Base-by-base conservation (phyloP, 2,888 invertebrate species). In the Theretra japonica region DNA sequence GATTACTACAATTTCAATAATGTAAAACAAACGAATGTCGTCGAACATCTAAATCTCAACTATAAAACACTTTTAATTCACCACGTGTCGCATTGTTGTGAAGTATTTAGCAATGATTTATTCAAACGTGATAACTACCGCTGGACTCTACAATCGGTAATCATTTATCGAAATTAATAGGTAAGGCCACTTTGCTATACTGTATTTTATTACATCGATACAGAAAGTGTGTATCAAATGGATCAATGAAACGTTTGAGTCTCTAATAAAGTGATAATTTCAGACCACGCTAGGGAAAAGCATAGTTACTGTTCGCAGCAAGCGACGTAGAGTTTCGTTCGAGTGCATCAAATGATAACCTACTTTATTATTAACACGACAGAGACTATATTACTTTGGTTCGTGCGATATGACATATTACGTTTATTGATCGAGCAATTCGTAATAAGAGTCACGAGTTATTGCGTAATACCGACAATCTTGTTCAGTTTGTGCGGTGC, bases 391-490 rank as follows among this genome's bases (percentile, higher is more conserved):
- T 86, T 88, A 70, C 80, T 81, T 79, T 78, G 79, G 73, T 75
- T 73, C 74, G 74, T 75, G 73, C 73, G 75, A 78, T 78, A 81
- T 76, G 75, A 86, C 82, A 87, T 94, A 79, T 79, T 78, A 83
- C 90, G 84, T 90, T 90, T 87, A 82, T 84, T 85, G 82, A 82
- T 81, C 77, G 82, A 84, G 82, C 75, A 79, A 81, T 78, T 84
- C 77, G 86, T 91, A 90, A 92, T 88, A 88, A 88, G 88, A 93
- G 91, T 94, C 94, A 94, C 94, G 94, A 93, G 94, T 87, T 89
- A 86, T 94, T 94, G 84, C 93, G 92, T 93, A 94, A 94, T 87
- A 83, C 86, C 82, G 83, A 86, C 88, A 88, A 88, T 90, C 88
- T 89, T 82, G 83, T 82, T 82, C 84, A 86, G 80, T 89, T 87